Evolutionary conservation across 2,797 vertebrate species (phyloP).

Genomic region (Okamejei kenojei): DNA sequence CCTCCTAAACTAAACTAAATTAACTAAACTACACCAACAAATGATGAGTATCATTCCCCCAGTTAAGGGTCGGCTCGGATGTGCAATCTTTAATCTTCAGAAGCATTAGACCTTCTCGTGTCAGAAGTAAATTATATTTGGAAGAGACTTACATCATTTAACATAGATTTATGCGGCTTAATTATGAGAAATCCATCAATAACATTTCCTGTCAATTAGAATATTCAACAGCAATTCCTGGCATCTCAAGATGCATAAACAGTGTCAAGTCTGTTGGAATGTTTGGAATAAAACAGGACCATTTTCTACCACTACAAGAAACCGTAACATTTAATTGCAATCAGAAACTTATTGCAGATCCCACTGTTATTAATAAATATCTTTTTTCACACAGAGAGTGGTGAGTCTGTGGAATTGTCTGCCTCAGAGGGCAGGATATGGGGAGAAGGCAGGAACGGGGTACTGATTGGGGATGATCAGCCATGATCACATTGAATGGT

Average conservation of each 20-base stretch:
- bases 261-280: slow-evolving; percentile 39
- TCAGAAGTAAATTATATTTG: background rate
- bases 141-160: background rate
- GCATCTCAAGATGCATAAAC: background rate
- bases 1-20: too few species aligned
- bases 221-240: background rate
- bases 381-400: too few species aligned
- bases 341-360: slow-evolving; percentile 61
- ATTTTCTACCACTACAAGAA: slow-evolving; percentile 41
- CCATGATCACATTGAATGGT: too few species aligned
- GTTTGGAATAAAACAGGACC: slow-evolving; percentile 34
- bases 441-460: too few species aligned
- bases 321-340: slow-evolving; percentile 55
- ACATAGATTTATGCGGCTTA: background rate
- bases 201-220: background rate
- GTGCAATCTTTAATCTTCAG: background rate
- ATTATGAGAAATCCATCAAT: background rate
- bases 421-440: too few species aligned
- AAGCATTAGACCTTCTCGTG: background rate
- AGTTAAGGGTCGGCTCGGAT: background rate
- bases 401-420: too few species aligned
- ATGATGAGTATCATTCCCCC: background rate
- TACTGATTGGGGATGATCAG: too few species aligned
- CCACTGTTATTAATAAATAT: slow-evolving; percentile 44
- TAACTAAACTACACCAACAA: too few species aligned